Percentiles rank a stretch among this genome's conserved stretches.
Evolutionary conservation across 2,888 invertebrate species (phyloP).

Genomic region (Lasioglossum pauxillum): DNA sequence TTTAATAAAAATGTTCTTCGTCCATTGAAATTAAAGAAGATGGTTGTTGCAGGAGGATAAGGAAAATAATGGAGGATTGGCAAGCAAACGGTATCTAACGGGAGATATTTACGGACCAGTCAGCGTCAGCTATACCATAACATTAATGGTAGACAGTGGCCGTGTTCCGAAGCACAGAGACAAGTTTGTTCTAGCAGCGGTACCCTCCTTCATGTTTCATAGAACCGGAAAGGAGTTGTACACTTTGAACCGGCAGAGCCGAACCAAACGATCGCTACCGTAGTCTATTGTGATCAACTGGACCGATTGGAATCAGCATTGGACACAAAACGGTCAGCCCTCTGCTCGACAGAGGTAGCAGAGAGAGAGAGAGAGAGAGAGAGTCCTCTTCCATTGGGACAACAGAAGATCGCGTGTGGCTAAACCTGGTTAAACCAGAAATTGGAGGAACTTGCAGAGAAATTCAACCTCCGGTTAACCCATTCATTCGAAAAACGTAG

Average conservation of each 20-base stretch:
- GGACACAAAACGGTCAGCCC: constrained; percentile 7
- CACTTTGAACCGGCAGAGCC: background rate
- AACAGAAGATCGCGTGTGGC: constrained; percentile 15
- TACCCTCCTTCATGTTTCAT: background rate
- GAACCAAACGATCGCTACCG: constrained; percentile 5
- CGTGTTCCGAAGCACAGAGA: background rate
- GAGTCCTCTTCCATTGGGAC: background rate
- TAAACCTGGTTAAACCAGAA: background rate
- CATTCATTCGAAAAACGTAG: background rate
- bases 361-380: background rate
- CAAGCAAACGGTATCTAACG: background rate
- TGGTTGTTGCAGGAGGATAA: background rate
- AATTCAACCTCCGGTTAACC: background rate
- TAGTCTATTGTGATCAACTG: constrained; percentile 17
- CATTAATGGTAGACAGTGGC: constrained; percentile 4
- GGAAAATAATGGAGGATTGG: background rate
- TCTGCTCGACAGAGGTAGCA: background rate
- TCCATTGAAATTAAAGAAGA: background rate
- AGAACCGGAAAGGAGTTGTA: constrained; percentile 1
- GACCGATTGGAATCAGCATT: constrained; percentile 19
- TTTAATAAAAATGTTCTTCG: too few species aligned
- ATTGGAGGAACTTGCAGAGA: background rate
- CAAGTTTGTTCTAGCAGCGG: constrained; percentile 1
- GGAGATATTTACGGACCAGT: background rate
- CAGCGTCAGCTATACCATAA: background rate